Base-by-base conservation (phyloP, 2,888 invertebrate genomes). In the Folsomia manolachei region DNA sequence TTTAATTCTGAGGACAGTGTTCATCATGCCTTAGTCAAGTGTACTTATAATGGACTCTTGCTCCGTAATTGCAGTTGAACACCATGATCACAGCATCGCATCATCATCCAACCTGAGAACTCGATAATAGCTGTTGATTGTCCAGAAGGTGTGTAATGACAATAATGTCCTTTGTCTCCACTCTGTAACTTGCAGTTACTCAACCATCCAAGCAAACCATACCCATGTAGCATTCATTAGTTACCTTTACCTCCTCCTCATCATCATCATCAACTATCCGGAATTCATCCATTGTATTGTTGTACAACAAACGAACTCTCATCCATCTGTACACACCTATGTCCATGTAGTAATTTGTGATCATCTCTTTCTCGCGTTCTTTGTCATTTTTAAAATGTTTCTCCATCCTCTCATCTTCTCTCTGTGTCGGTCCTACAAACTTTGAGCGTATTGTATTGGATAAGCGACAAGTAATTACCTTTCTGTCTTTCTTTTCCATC, bases 391-490 rank as follows among this genome's bases (percentile, higher is more conserved):
- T 56, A 21, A 67, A 67, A 67, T 23, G 21, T 24, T 56, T 64
- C 25, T 64, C 25, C 27, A 7, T 67, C 27, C 60, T 67, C 67
- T 67, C 25, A n/a, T n/a, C n/a, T n/a, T n/a, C n/a, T n/a, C n/a
- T n/a, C n/a, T n/a, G n/a, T n/a, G n/a, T n/a, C n/a, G n/a, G n/a
- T n/a, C n/a, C n/a, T n/a, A n/a, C n/a, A n/a, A n/a, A n/a, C n/a
- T n/a, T 67, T 56, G 67, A 56, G 53, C 53, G 53, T 39, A 52
- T 66, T 67, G 19, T 21, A 52, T 67, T 25, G 67, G 25, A 27
- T 67, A 56, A 67, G 67, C 67, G 67, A 67, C 67, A 67, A 67
- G 67, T 67, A 67, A 67, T 67, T 67, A 67, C 67, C 67, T 56
- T 51, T 67, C 67, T 25, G 67, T 67, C 67, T 52, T 23, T 67